Conservation (phyloP, 2,888 invertebrate species). For the Stegophylla sp. region DNA sequence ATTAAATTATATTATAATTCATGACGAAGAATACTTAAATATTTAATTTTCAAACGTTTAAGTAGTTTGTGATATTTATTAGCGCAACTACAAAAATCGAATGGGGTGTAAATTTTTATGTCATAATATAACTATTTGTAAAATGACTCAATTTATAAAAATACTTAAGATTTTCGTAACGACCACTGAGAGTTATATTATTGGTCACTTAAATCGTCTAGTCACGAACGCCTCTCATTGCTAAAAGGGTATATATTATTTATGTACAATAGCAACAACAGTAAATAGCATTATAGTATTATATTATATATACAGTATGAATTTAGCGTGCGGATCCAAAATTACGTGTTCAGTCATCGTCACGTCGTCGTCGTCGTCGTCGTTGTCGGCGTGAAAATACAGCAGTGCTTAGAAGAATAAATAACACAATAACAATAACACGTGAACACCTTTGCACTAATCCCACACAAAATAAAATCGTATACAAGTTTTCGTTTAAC, state of each 20-base stretch:
- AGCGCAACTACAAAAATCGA: background rate
- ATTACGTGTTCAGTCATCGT: slow-evolving; percentile 5
- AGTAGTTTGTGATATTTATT: background rate
- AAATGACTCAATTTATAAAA: slow-evolving; percentile 22
- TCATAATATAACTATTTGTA: background rate
- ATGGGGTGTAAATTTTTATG: background rate
- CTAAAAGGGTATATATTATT: slow-evolving; percentile 31
- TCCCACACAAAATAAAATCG: slow-evolving; percentile 1
- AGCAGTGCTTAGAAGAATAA: too few species aligned
- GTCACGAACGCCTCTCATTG: slow-evolving; percentile 24
- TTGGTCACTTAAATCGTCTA: slow-evolving; percentile 44
- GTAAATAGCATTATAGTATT: background rate
- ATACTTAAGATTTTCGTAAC: slow-evolving; percentile 33
- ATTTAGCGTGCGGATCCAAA: slow-evolving; percentile 38
- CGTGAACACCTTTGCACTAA: background rate
- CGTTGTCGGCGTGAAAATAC: too few species aligned
- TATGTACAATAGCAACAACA: too few species aligned
- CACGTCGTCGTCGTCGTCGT: background rate
- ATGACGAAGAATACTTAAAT: too few species aligned
- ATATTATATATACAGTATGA: slow-evolving; percentile 12
- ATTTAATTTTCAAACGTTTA: too few species aligned
- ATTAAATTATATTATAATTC: too few species aligned
- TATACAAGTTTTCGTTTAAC: background rate
- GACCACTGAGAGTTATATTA: slow-evolving; percentile 3
- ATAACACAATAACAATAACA: background rate